A percentile compares a stretch with the other conserved stretches of the same genome.
Evolutionary conservation across 1,140 invertebrate species (phyloP).

Genomic region (Phthorimaea operculella): DNA sequence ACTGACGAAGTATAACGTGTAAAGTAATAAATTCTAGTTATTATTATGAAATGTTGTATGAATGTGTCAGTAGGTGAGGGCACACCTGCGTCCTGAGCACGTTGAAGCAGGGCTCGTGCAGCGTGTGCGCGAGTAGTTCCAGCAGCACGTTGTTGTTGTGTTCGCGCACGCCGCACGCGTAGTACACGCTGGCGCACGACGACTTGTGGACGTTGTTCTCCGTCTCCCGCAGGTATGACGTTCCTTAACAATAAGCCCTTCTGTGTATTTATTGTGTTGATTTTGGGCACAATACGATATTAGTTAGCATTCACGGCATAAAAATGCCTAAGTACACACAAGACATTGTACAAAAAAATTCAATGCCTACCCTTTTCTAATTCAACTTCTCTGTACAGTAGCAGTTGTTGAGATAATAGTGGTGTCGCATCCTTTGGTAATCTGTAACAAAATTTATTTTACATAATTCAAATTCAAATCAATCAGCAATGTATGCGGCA

Average conservation of each 20-base stretch:
- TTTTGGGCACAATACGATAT: no score
- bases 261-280: no score
- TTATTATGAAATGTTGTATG: no score
- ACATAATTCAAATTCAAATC: constrained; percentile 1
- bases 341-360: no score
- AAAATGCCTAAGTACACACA: no score
- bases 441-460: constrained; percentile 27
- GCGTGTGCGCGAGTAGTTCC: constrained; percentile 89
- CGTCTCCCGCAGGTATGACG: constrained; percentile 78
- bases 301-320: no score
- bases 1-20: no score
- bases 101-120: constrained; percentile 92
- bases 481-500: no score
- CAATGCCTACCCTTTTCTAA: constrained; percentile 80
- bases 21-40: no score
- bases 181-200: constrained; percentile 89
- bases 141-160: constrained; percentile 84
- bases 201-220: constrained; percentile 87
- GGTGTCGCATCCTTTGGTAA: constrained; percentile 71
- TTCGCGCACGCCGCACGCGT: constrained; percentile 86
- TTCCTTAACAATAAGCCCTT: constrained; percentile 81
- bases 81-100: constrained; percentile 72
- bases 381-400: constrained; percentile 84
- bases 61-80: no score
- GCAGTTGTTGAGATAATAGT: constrained; percentile 82